phyloP scores from a whole-genome alignment of 2,888 invertebrate species.

The Dicyrtoma fusca region DNA sequence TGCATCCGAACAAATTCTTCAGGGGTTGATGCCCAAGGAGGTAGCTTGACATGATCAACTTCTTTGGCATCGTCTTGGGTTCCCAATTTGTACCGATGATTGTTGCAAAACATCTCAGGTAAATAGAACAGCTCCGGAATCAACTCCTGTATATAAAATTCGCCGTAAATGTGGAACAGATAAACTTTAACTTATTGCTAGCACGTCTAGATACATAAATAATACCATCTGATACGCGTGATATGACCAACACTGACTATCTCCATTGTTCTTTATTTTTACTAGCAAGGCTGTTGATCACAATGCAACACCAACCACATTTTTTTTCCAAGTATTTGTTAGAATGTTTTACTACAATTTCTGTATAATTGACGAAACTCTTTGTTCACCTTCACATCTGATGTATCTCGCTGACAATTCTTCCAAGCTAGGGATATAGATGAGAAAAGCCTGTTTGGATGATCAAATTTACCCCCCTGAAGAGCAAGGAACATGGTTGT shows the following conservation, averaged over 20 bases:
- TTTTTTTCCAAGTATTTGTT: no score
- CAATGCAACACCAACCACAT: no score
- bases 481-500: conserved; percentile 98
- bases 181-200: not conserved
- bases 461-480: conserved; percentile 99
- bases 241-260: no score
- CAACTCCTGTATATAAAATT: conserved; percentile 85
- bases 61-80: conserved; percentile 77
- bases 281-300: no score
- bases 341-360: no score
- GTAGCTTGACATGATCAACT: conserved; percentile 85
- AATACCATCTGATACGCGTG: no score
- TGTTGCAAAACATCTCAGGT: conserved; percentile 97
- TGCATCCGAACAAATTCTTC: conserved; percentile 98
- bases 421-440: conserved; percentile 96
- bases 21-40: conserved; percentile 95
- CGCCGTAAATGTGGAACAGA: no score
- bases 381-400: conserved; percentile 85
- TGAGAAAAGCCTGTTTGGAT: conserved; percentile 94
- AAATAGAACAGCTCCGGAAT: conserved; percentile 99
- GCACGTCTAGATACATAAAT: no score
- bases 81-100: conserved; percentile 81
- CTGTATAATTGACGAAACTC: not conserved
- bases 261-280: not conserved
- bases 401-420: conserved; percentile 97